These are phyloP conservation scores for Meliscaeva auricollis DNA, from an alignment of 2,888 invertebrate species.

Conservation along the genomic window DNA sequence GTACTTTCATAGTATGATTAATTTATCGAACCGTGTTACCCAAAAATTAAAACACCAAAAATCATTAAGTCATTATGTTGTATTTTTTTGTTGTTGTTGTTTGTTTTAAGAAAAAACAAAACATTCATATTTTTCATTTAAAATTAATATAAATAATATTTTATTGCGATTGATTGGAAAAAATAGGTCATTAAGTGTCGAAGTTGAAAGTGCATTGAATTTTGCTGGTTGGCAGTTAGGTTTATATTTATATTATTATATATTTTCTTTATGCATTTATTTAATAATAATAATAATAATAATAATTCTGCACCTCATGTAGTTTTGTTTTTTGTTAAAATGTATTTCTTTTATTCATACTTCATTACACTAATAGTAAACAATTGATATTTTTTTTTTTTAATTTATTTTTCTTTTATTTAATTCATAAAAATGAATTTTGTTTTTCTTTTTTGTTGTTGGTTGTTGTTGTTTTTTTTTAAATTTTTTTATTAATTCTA, in stretches of 20 bases:
- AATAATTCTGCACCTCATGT: constrained; percentile 68
- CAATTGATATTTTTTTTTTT: constrained; percentile 60
- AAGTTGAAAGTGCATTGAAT: constrained; percentile 73
- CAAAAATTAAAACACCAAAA: background rate
- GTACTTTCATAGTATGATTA: too few relatives aligned
- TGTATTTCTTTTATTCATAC: constrained; percentile 55
- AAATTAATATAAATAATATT: constrained; percentile 70
- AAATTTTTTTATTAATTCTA: constrained; percentile 56
- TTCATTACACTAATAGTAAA: constrained; percentile 73
- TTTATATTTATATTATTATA: constrained; percentile 23
- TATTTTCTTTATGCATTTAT: constrained; percentile 45
- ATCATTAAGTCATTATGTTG: background rate
- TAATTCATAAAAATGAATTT: constrained; percentile 66
- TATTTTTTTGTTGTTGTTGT: too few relatives aligned
- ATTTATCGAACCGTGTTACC: too few relatives aligned
- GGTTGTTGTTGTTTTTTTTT: too few relatives aligned
- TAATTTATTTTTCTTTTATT: constrained; percentile 39
- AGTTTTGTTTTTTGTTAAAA: constrained; percentile 44
- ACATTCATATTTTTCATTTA: constrained; percentile 37
- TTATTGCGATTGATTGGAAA: constrained; percentile 70
- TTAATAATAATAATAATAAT: constrained; percentile 4
- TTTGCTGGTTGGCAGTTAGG: constrained; percentile 73
- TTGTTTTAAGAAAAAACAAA: constrained; percentile 15
- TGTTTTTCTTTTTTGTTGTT: constrained; percentile 35
- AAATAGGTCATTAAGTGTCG: constrained; percentile 72